Conservation (phyloP, 2,113 vertebrate species). For the Genyomyrus donnyi region DNA sequence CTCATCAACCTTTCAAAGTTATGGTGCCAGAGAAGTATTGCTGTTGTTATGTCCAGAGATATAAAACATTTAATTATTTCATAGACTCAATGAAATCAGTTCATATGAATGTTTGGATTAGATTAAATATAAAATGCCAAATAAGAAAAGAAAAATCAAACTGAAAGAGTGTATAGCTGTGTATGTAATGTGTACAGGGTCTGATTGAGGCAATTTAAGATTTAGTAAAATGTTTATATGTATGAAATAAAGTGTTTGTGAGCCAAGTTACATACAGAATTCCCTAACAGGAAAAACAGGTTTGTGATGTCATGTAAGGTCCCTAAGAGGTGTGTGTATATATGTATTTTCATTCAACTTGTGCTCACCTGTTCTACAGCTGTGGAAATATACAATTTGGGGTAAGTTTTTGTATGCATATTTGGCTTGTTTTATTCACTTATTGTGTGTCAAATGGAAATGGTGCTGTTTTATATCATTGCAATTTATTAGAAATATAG, state of each 20-base stretch:
- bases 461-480: not conserved
- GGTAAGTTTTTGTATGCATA: not conserved
- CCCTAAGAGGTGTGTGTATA: not conserved
- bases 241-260: not conserved
- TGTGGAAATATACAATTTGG: not conserved
- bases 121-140: not conserved
- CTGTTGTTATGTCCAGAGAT: not conserved
- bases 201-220: not conserved
- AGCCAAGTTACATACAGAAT: not conserved
- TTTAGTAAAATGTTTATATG: not conserved
- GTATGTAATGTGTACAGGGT: not conserved
- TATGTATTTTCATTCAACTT: not conserved
- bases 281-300: not conserved
- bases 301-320: not conserved
- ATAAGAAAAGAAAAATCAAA: not conserved
- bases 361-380: not conserved
- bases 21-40: not conserved
- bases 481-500: not conserved
- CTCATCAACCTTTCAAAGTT: not conserved
- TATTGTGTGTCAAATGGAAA: not conserved
- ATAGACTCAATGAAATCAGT: not conserved
- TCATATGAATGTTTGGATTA: not conserved
- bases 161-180: not conserved
- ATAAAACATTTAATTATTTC: not conserved
- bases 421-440: not conserved